Base-by-base conservation (phyloP, 2,888 invertebrate species). In the Tinea pellionella region DNA sequence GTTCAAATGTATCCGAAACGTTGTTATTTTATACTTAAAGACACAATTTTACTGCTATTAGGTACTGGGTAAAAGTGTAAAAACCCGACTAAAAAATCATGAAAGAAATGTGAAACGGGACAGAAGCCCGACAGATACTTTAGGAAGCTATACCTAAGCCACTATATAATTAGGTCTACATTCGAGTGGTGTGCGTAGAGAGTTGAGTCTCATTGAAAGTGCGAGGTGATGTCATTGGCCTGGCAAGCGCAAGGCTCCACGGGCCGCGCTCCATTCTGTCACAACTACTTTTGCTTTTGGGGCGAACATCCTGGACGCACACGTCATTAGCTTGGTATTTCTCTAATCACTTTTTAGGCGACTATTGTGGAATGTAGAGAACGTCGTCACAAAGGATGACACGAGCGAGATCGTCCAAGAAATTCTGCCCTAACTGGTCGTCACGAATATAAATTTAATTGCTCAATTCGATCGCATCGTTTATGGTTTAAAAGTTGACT, bases 321-420 rank as follows among this genome's bases (percentile, higher is more conserved):
- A 75, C 80, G 80, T 80, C 79, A 80, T 73, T 75, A 72, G 70
- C 72, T 78, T 72, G 78, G 79, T 75, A 81, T 82, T 80, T 77
- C n/a, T 77, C 73, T 78, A 79, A 79, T 78, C 75, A 77, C 70
- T 59, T 47, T 59, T 59, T 59, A 63, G 67, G 65, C 66, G 67
- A 65, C 63, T 66, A 64, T 65, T 63, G 64, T 66, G 68, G 69
- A 68, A 70, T 69, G 65, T 68, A 65, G 67, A 67, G 70, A 69
- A 67, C 29, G 16, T 9, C 4, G 47, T 8, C 59, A 42, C 13
- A 13, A 16, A 47, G 15, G 47, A 47, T n/a, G 55, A 19, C 55
- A 55, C 55, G 55, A 19, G 55, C 24, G 12, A 55, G 47, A 15
- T 47, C 8, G 41, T 41, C 41, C 4, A 41, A 41, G 41, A 41